A percentile compares a stretch with the other conserved stretches of the same genome.
Conservation (phyloP, 2,888 invertebrate genomes). For the Pseudanteris insignis region DNA sequence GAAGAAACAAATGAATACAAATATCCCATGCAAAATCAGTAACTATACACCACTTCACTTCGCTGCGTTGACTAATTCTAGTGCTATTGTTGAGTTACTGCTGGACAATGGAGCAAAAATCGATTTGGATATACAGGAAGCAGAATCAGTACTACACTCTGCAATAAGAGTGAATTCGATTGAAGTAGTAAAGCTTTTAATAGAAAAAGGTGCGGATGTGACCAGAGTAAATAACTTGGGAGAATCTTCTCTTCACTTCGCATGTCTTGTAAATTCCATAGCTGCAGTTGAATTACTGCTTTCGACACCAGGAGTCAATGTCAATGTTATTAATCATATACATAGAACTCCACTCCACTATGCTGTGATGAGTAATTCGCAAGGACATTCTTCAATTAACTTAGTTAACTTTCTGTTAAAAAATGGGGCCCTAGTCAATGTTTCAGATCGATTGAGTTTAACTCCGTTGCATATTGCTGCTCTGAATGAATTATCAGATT, state of each 20-base stretch:
- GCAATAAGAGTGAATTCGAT: slow-evolving; percentile 63
- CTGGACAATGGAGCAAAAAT: slow-evolving; percentile 64
- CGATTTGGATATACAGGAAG: slow-evolving; percentile 50
- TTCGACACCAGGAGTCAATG: slow-evolving; percentile 54
- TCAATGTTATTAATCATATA: slow-evolving; percentile 63
- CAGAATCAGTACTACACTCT: slow-evolving; percentile 68
- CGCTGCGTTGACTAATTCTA: slow-evolving; percentile 68
- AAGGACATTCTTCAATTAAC: slow-evolving; percentile 51
- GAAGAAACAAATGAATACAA: slow-evolving; percentile 76
- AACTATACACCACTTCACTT: slow-evolving; percentile 67
- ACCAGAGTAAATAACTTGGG: slow-evolving; percentile 63
- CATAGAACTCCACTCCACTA: slow-evolving; percentile 66
- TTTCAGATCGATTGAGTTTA: slow-evolving; percentile 63
- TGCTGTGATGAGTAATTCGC: slow-evolving; percentile 63
- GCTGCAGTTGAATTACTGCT: slow-evolving; percentile 60
- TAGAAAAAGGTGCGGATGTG: slow-evolving; percentile 65
- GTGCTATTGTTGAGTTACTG: slow-evolving; percentile 63
- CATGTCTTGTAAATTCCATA: slow-evolving; percentile 63
- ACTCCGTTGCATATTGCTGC: slow-evolving; percentile 68
- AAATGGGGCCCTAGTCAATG: slow-evolving; percentile 60
- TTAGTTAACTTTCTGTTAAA: slow-evolving; percentile 59
- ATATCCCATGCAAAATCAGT: slow-evolving; percentile 60
- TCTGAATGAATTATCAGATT: slow-evolving; percentile 66
- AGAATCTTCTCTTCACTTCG: slow-evolving; percentile 69
- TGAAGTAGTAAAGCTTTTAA: slow-evolving; percentile 62